Evolutionary conservation across 2,113 vertebrate genomes (phyloP).

Genomic region (Caracal caracal): DNA sequence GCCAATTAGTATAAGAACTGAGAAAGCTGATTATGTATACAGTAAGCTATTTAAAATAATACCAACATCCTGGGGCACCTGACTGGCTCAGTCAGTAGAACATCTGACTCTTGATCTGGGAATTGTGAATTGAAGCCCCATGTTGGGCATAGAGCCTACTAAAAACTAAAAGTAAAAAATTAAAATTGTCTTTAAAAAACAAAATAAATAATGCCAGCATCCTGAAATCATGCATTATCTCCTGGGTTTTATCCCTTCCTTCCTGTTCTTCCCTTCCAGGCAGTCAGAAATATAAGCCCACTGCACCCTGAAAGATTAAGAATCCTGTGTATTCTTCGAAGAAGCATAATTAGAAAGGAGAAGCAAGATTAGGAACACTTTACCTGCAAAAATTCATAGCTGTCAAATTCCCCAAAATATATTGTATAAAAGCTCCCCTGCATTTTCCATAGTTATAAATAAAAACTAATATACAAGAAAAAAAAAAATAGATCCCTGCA

Average conservation of each 20-base stretch:
- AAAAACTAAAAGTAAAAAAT: not conserved
- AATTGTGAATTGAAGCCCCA: not conserved
- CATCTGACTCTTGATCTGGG: not conserved
- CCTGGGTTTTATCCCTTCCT: not conserved
- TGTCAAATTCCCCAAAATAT: slow-evolving; percentile 1
- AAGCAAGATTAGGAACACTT: not conserved
- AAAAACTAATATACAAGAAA: not conserved
- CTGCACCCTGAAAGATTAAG: not conserved
- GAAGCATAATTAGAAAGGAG: slow-evolving; percentile 14
- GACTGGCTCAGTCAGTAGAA: not conserved
- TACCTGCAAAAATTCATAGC: not conserved
- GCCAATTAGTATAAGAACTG: not conserved
- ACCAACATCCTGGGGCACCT: not conserved
- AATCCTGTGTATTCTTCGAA: not conserved
- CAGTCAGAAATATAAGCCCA: not conserved
- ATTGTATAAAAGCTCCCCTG: not conserved
- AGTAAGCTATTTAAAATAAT: not conserved
- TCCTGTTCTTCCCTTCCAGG: not conserved
- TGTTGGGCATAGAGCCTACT: not conserved
- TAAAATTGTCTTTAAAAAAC: not conserved
- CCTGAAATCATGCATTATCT: not conserved
- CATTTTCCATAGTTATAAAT: slow-evolving; percentile 3
- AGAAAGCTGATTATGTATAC: not conserved
- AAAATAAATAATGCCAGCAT: not conserved
- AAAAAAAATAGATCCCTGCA: not conserved